These are phyloP conservation scores for Cheilosia vulpina DNA, from an alignment of 2,888 invertebrate species.

Conservation along the genomic window DNA sequence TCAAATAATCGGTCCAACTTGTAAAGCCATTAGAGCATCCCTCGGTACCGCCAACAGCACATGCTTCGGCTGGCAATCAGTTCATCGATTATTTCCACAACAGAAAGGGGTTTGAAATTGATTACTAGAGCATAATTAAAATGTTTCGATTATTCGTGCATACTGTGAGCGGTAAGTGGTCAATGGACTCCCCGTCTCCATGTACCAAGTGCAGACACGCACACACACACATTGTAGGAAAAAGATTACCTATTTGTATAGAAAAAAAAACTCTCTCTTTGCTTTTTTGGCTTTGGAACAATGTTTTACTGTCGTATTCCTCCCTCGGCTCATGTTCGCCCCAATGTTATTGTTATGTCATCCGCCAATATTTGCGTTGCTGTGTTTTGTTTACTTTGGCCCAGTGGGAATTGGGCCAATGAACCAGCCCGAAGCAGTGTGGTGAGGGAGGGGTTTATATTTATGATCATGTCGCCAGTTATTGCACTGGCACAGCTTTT, in stretches of 20 bases:
- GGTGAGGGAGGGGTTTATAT: constrained; percentile 42
- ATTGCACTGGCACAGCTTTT: constrained; percentile 27
- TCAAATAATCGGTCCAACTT: constrained; percentile 56
- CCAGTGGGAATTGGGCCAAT: constrained; percentile 54
- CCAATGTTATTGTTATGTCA: constrained; percentile 62
- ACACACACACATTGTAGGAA: neutral
- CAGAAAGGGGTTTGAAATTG: constrained; percentile 70
- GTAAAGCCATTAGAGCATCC: constrained; percentile 59
- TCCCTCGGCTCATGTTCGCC: constrained; percentile 19
- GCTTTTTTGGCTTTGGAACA: constrained; percentile 62
- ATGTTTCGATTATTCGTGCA: constrained; percentile 75
- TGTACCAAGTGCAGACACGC: constrained; percentile 21
- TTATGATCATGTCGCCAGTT: constrained; percentile 60
- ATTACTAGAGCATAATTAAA: constrained; percentile 76
- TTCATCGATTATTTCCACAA: constrained; percentile 73
- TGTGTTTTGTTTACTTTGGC: constrained; percentile 56
- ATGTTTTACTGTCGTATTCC: constrained; percentile 43
- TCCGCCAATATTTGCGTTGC: constrained; percentile 36
- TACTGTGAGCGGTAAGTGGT: constrained; percentile 63
- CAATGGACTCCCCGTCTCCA: constrained; percentile 56
- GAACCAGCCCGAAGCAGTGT: constrained; percentile 33
- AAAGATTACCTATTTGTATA: neutral
- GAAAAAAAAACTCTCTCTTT: constrained; percentile 17
- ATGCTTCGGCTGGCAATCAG: constrained; percentile 71
- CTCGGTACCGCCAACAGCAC: constrained; percentile 47